Percentiles rank a stretch among this genome's conserved stretches.
Evolutionary conservation across 2,113 vertebrate species (phyloP).

Genomic region (Grallaria varia): DNA sequence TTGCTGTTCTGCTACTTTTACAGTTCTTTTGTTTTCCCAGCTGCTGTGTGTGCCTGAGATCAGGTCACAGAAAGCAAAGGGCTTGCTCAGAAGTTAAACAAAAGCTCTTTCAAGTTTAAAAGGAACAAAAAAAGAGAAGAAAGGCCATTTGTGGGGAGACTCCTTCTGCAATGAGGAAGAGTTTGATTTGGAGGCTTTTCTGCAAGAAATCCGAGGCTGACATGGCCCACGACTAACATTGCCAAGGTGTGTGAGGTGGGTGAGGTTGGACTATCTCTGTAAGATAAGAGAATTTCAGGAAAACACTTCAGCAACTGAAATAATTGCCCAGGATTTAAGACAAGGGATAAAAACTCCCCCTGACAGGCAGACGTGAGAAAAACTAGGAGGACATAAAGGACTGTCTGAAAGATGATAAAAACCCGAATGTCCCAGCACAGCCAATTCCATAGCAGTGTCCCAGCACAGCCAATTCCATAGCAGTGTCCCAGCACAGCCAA

Average conservation of each 20-base stretch:
- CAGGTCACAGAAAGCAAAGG: constrained; percentile 39
- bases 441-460: background rate
- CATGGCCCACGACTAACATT: background rate
- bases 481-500: background rate
- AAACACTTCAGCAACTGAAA: background rate
- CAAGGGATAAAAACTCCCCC: background rate
- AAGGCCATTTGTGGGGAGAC: background rate
- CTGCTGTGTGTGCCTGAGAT: constrained; percentile 33
- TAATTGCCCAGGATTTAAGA: background rate
- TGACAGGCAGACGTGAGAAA: background rate
- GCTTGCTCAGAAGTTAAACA: constrained; percentile 33
- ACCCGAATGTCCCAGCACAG: background rate
- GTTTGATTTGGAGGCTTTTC: background rate
- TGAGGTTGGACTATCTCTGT: background rate
- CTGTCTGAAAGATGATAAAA: background rate
- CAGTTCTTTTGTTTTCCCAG: constrained; percentile 64
- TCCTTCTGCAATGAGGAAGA: background rate
- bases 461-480: background rate
- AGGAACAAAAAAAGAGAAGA: background rate
- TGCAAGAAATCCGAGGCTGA: background rate
- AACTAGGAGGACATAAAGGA: background rate
- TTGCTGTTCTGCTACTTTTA: background rate
- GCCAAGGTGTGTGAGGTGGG: background rate
- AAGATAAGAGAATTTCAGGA: background rate
- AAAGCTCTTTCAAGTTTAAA: constrained; percentile 28